These are phyloP conservation scores for Blomia tropicalis DNA, from an alignment of 2,888 invertebrate genomes.

Conservation along the genomic window DNA sequence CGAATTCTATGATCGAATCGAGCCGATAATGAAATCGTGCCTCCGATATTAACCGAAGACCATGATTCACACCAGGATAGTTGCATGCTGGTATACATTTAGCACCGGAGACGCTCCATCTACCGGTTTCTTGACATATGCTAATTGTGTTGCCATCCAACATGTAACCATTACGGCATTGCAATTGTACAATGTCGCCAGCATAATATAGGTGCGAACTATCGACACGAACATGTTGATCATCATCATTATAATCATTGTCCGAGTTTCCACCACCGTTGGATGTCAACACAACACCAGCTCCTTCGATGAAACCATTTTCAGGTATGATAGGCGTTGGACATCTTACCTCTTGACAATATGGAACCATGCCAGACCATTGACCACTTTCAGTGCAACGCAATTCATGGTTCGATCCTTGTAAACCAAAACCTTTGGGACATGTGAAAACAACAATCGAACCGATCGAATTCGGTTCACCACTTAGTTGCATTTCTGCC, in stretches of 20 bases:
- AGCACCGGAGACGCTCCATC: slow-evolving; percentile 68
- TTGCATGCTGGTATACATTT: slow-evolving; percentile 72
- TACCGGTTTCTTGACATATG: slow-evolving; percentile 68
- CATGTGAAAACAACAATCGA: slow-evolving; percentile 52
- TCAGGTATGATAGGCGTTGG: slow-evolving; percentile 55
- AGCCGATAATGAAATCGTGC: slow-evolving; percentile 76
- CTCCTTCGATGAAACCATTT: slow-evolving; percentile 56
- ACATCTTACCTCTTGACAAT: slow-evolving; percentile 62
- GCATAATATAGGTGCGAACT: slow-evolving; percentile 52
- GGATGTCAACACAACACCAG: neutral
- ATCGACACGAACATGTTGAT: slow-evolving; percentile 42
- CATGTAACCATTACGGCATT: slow-evolving; percentile 71
- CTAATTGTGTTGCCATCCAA: slow-evolving; percentile 76
- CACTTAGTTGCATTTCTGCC: too few relatives aligned
- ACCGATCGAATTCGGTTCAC: neutral
- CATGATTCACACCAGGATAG: slow-evolving; percentile 69
- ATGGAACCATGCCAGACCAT: slow-evolving; percentile 65
- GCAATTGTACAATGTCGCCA: slow-evolving; percentile 69
- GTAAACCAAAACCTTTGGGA: slow-evolving; percentile 55
- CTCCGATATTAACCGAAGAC: slow-evolving; percentile 50
- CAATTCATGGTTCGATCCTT: slow-evolving; percentile 49
- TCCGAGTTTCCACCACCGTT: too few relatives aligned
- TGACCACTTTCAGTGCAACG: slow-evolving; percentile 62
- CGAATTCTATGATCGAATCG: slow-evolving; percentile 65
- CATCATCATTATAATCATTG: neutral